A percentile compares a stretch with the other conserved stretches of the same genome.
Conservation (phyloP, 2,888 invertebrate genomes). For the Incurvaria masculella region DNA sequence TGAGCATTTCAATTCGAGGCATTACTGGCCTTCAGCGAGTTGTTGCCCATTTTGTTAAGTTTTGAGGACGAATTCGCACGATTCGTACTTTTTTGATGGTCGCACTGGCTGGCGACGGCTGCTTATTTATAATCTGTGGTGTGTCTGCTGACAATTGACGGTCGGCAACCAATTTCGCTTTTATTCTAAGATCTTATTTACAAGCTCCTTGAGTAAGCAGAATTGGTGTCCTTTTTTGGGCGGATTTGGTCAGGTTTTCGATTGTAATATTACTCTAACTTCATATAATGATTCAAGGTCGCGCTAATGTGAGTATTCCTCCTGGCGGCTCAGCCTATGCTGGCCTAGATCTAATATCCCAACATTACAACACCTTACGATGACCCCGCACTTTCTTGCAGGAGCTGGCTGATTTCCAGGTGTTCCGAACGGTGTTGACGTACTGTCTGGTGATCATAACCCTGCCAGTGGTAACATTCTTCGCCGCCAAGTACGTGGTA, state of each 20-base stretch:
- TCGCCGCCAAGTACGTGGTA: slow-evolving; percentile 63
- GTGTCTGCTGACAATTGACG: no score
- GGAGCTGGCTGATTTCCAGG: slow-evolving; percentile 66
- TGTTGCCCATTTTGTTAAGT: no score
- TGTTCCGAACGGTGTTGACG: slow-evolving; percentile 72
- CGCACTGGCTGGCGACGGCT: no score
- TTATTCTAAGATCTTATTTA: no score
- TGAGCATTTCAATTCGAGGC: no score
- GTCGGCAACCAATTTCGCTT: no score
- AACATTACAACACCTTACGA: neutral
- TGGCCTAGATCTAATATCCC: neutral
- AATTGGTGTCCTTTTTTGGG: no score
- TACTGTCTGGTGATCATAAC: slow-evolving; percentile 75
- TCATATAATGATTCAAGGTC: slow-evolving; percentile 52
- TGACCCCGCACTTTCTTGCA: slow-evolving; percentile 29
- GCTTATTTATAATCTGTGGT: no score
- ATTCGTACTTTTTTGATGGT: no score
- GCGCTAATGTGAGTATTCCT: slow-evolving; percentile 43
- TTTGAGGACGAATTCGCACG: no score
- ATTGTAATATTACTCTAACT: slow-evolving; percentile 28
- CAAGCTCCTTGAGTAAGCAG: no score
- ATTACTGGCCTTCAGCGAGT: no score
- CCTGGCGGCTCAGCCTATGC: neutral
- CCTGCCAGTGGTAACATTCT: slow-evolving; percentile 73
- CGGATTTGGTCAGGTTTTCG: slow-evolving; percentile 18